phyloP scores from a whole-genome alignment of 2,888 invertebrate genomes.

The Pollenia labialis region DNA sequence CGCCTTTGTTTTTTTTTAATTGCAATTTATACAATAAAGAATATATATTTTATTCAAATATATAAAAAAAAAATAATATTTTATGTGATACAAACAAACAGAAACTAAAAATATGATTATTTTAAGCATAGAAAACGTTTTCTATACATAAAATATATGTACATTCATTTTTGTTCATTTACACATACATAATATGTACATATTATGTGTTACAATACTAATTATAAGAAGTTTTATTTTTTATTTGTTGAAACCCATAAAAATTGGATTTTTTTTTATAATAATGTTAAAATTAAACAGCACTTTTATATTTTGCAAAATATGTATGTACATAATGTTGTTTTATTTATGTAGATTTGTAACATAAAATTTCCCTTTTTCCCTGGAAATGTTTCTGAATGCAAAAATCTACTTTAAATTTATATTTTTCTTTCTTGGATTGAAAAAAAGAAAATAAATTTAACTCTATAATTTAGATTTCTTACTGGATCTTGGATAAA shows the following conservation, averaged over 20 bases:
- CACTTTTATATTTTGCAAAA: conserved; percentile 41
- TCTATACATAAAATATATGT: conserved; percentile 1
- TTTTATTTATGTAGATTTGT: not conserved
- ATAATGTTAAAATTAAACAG: conserved; percentile 42
- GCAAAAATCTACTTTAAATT: no score
- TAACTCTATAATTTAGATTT: no score
- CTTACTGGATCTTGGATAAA: no score
- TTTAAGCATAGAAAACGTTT: conserved; percentile 34
- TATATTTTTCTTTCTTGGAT: no score
- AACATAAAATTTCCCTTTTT: no score
- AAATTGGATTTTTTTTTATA: conserved; percentile 40
- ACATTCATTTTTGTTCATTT: conserved; percentile 44
- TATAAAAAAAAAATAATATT: conserved; percentile 61
- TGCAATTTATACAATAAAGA: conserved; percentile 20
- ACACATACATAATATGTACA: not conserved
- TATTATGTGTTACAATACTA: conserved; percentile 38
- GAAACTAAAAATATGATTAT: conserved; percentile 41
- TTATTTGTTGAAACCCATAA: conserved; percentile 61
- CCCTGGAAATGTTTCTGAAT: no score
- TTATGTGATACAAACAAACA: conserved; percentile 68
- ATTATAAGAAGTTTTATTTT: conserved; percentile 66
- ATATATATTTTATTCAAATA: conserved; percentile 31
- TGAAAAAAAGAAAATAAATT: no score
- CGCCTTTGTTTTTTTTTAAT: not conserved
- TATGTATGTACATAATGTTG: not conserved